These are phyloP conservation scores for Trichomalopsis sarcophagae DNA, from an alignment of 1,140 invertebrate genomes.

Conservation along the genomic window DNA sequence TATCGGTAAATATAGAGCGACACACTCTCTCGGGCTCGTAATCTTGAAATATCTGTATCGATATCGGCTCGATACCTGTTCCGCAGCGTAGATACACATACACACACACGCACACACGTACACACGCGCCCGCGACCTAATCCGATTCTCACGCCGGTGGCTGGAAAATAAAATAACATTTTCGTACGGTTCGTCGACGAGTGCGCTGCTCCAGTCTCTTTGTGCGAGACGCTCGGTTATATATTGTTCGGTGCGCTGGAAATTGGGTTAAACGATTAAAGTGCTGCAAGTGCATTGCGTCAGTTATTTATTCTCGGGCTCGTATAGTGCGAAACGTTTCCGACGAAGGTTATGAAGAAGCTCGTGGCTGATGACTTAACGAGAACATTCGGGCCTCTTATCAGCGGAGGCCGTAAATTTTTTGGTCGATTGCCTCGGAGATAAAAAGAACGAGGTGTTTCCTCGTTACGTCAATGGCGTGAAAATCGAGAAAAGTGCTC, in stretches of 20 bases:
- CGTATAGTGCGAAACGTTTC: no score
- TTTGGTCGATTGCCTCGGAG: not conserved
- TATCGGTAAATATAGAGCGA: conserved; percentile 2
- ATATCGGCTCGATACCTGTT: not conserved
- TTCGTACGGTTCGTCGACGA: not conserved
- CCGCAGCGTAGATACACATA: not conserved
- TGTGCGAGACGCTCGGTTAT: no score
- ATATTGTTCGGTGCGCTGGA: no score
- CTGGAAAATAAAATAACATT: conserved; percentile 13
- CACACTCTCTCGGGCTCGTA: not conserved
- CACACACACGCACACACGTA: not conserved
- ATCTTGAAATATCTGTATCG: conserved; percentile 26
- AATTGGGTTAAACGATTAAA: no score
- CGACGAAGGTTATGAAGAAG: no score
- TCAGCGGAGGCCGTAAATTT: not conserved
- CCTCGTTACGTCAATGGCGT: not conserved
- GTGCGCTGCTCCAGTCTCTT: no score
- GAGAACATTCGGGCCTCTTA: not conserved
- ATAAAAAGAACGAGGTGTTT: not conserved
- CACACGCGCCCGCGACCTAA: not conserved
- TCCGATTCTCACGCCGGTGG: conserved; percentile 1
- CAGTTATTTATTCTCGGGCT: no score
- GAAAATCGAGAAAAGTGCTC: not conserved
- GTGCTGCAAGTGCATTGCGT: no score
- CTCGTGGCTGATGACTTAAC: no score